Base-by-base conservation (phyloP, 1,140 invertebrate species). In the Lasaia peninsularis region DNA sequence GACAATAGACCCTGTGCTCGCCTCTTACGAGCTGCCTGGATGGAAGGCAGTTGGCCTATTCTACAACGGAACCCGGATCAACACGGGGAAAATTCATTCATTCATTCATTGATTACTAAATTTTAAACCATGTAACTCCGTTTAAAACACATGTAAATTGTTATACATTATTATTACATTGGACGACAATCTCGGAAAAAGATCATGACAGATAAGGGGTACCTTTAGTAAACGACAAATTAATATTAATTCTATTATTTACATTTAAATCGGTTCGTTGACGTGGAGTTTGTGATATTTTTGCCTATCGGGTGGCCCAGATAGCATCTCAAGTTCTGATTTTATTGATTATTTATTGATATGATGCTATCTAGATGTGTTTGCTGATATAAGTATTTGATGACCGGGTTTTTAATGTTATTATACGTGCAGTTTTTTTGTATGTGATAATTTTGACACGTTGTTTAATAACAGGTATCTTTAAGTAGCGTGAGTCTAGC, bases 271-370 rank as follows among this genome's bases (percentile, higher is more conserved):
- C 40, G 12, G 53, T 52, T 49, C 28, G 51, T 49, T 54, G 16
- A 48, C n/a, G 28, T 16, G 53, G 20, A 7, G 32, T 54, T 18
- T 32, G 44, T 20, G 52, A 54, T 60, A 52, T 58, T 34, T 35
- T 44, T 20, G 48, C 58, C 21, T 60, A 54, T 60, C 52, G 33
- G 58, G 33, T 53, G 51, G 9, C 57, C 20, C 44, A 21, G 63
- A 69, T 71, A 58, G 32, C 53, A 71, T 71, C 66, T 66, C 11
- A 37, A 58, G 53, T 59, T 62, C 52, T 40, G 54, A 61, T 71
- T 63, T 65, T 69, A 69, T 69, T 59, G 52, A 56, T 55, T 63
- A 58, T 59, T 52, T 49, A 58, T 60, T 52, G 58, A 65, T 61
- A 55, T 44, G 2, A 44, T 18, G 7, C 16, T 44, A 12, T 44